Conservation (phyloP, 2,888 invertebrate species). For the Hypselothyrea guttata region DNA sequence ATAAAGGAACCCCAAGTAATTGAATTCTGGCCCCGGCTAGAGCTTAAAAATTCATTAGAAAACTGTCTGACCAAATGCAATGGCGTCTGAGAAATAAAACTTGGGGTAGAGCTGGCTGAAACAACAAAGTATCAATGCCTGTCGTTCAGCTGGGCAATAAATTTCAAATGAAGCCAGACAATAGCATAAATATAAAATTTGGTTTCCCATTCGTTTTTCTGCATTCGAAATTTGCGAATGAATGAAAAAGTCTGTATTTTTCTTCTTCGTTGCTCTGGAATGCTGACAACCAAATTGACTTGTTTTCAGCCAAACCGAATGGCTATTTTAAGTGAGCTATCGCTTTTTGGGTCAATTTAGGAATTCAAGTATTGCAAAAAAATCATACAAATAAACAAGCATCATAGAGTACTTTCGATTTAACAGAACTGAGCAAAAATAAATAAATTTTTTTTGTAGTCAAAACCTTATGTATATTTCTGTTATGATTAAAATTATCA, state of each 20-base stretch:
- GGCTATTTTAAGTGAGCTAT: constrained; percentile 21
- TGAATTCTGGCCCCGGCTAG: constrained; percentile 44
- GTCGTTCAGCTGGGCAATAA: constrained; percentile 35
- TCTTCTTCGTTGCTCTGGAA: not conserved
- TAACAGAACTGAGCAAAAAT: no score
- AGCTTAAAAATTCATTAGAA: constrained; percentile 61
- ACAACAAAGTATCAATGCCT: constrained; percentile 27
- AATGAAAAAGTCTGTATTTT: constrained; percentile 4
- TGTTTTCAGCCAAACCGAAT: constrained; percentile 15
- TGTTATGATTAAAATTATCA: no score
- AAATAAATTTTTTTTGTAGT: no score
- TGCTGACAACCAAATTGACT: constrained; percentile 12
- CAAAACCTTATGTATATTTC: no score
- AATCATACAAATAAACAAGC: no score
- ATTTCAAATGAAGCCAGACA: constrained; percentile 48
- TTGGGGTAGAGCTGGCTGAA: constrained; percentile 1
- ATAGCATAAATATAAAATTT: constrained; percentile 67
- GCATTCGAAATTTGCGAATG: constrained; percentile 18
- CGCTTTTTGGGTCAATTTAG: not conserved
- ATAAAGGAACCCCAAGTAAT: constrained; percentile 52
- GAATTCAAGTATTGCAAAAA: no score
- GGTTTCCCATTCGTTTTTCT: constrained; percentile 48
- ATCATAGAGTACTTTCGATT: no score
- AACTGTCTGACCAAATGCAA: constrained; percentile 33
- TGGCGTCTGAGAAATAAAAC: constrained; percentile 15